These are phyloP conservation scores for Pteropus alecto DNA, from an alignment of 2,113 vertebrate species.

Conservation along the genomic window DNA sequence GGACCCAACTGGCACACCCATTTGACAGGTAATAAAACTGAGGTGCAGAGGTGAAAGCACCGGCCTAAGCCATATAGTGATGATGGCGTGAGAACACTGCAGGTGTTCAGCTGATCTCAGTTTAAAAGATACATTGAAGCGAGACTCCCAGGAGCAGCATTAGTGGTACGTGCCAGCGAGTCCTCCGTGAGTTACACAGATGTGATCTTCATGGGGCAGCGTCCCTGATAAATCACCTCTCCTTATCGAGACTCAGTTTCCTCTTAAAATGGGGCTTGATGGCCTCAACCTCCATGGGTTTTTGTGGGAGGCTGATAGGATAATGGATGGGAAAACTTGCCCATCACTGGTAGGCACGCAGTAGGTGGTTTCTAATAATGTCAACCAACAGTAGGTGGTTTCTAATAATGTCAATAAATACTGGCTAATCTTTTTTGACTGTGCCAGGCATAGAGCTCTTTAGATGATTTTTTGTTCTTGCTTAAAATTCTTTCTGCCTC, in stretches of 20 bases:
- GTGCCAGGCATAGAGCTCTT: not conserved
- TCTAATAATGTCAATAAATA: not conserved
- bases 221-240: not conserved
- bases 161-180: accelerated
- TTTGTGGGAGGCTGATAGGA: not conserved
- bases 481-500: not conserved
- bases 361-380: not conserved
- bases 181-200: not conserved
- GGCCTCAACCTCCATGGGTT: accelerated
- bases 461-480: not conserved
- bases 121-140: accelerated
- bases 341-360: not conserved
- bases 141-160: not conserved
- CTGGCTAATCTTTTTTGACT: not conserved
- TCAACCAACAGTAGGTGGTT: not conserved
- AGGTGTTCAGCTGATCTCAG: not conserved
- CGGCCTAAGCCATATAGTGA: not conserved
- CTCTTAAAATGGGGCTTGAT: accelerated
- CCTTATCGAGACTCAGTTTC: not conserved
- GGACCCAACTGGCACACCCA: not conserved
- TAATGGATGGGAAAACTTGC: not conserved
- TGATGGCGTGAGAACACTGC: no score
- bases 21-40: not conserved
- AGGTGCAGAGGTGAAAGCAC: not conserved
- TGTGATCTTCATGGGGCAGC: not conserved